Conservation (phyloP, 2,888 invertebrate genomes). For the Cylindroiulus punctatus region DNA sequence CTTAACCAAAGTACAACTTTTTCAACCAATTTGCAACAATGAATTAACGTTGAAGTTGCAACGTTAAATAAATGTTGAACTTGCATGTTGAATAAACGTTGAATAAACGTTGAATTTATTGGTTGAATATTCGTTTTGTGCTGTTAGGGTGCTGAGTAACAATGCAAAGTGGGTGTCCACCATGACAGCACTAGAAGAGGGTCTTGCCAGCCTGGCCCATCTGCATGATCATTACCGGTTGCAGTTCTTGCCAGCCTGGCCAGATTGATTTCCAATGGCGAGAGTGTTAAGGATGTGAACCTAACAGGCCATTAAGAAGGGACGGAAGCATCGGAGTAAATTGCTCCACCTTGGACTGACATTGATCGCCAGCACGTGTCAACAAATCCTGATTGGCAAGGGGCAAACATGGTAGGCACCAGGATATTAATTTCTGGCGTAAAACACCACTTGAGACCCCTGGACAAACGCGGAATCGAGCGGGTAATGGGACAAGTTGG, state of each 20-base stretch:
- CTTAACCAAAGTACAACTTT: too few relatives aligned
- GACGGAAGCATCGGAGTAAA: neutral
- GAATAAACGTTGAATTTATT: too few relatives aligned
- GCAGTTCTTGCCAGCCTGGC: neutral
- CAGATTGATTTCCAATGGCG: conserved; percentile 5
- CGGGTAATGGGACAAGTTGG: neutral
- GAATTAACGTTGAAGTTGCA: too few relatives aligned
- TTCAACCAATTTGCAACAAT: too few relatives aligned
- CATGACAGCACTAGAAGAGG: too few relatives aligned
- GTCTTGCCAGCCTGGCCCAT: neutral
- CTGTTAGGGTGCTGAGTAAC: too few relatives aligned
- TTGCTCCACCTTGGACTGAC: conserved; percentile 25
- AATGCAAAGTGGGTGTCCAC: too few relatives aligned
- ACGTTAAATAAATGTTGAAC: too few relatives aligned
- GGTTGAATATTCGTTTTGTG: too few relatives aligned
- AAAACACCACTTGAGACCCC: neutral
- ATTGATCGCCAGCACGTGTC: conserved; percentile 7
- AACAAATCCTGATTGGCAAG: conserved; percentile 9
- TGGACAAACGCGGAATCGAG: neutral
- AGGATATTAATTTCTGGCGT: conserved; percentile 13
- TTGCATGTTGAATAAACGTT: too few relatives aligned
- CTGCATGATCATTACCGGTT: neutral
- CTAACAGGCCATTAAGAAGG: conserved; percentile 3
- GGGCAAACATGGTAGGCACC: neutral
- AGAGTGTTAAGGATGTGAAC: neutral